Base-by-base conservation (phyloP, 1,140 invertebrate species). In the Rhopalosiphum maidis region DNA sequence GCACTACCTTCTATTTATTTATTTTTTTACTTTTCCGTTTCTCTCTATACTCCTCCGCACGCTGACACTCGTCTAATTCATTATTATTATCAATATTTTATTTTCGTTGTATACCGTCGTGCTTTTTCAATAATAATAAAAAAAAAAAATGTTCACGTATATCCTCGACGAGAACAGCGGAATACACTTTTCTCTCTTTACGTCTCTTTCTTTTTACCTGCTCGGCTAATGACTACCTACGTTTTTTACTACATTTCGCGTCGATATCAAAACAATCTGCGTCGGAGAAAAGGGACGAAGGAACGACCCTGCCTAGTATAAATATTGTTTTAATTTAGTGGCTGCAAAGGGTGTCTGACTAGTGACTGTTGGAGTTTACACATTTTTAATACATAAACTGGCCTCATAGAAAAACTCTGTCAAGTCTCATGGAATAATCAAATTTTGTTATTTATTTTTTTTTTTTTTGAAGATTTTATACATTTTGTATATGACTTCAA, bases 1-100 rank as follows among this genome's bases (percentile, higher is more conserved):
- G 35, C 88, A 55, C n/a, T 54, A 55, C n/a, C 85, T 87, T 87
- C 48, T 87, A 77, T 77, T 77, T 77, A 77, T 77, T 77, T 77
- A 77, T 77, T 77, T n/a, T 77, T n/a, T 60, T 77, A 77, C 18
- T 77, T n/a, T 77, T 77, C 60, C 60, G 60, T 77, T 77, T 77
- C 37, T 82, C 77, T 41, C n/a, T 41, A 86, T 41, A 86, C 41
- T 11, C 83, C 23, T 30, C 54, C 37, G 54, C 54, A 11, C 25
- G 25, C 7, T 15, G 25, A 54, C 46, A 30, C 30, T n/a, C 43
- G 4, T 46, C 25, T 25, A 30, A 46, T 43, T 30, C 25, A 46
- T 46, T 86, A 86, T 86, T 86, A 46, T 86, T 46, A 43, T 46
- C 37, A 83, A 37, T 83, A 83, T 83, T 83, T 83, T 83, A 41